Conservation (phyloP, 1,140 invertebrate genomes). For the Ylistrum balloti region DNA sequence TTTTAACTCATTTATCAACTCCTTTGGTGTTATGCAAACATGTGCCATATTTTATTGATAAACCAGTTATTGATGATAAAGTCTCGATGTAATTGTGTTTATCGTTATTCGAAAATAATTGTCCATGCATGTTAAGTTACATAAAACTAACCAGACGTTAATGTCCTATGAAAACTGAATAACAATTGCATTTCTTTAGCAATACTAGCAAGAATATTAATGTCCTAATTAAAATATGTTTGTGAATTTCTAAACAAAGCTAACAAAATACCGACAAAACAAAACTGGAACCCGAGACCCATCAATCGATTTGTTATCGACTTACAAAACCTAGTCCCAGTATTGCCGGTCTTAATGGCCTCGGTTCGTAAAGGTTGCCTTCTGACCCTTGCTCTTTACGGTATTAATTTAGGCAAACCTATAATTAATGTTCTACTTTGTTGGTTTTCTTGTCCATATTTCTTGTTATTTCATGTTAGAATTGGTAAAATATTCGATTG, state of each 20-base stretch:
- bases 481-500: not conserved
- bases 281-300: not conserved
- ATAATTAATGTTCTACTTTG: not conserved
- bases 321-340: not conserved
- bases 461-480: not conserved
- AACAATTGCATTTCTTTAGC: too few relatives aligned
- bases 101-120: too few relatives aligned
- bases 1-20: too few relatives aligned
- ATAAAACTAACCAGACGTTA: too few relatives aligned
- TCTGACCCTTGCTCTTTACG: constrained; percentile 3
- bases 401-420: not conserved
- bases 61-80: too few relatives aligned
- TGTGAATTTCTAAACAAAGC: not conserved
- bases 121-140: too few relatives aligned
- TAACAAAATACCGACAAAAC: not conserved
- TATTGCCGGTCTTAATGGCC: not conserved
- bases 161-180: too few relatives aligned
- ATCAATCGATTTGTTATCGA: constrained; percentile 20
- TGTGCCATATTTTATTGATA: too few relatives aligned
- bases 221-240: too few relatives aligned
- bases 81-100: too few relatives aligned
- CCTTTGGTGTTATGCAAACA: too few relatives aligned
- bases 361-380: not conserved
- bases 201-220: too few relatives aligned
- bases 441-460: not conserved